A percentile compares a stretch with the other conserved stretches of the same genome.
These are phyloP conservation scores for Hypsopygia costalis DNA, from an alignment of 2,888 invertebrate genomes.

Conservation along the genomic window DNA sequence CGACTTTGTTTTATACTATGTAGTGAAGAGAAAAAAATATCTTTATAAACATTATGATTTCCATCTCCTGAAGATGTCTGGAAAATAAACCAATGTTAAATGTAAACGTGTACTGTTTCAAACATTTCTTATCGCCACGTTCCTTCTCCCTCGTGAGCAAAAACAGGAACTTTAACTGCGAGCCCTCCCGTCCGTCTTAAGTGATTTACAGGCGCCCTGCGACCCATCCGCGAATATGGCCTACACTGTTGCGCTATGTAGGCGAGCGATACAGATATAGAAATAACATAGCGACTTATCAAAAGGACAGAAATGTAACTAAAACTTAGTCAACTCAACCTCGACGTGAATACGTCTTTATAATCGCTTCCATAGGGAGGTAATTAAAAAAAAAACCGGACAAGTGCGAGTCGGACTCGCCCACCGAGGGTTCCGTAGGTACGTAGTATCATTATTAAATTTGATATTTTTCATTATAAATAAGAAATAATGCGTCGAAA, in stretches of 20 bases:
- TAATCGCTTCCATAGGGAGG: no score
- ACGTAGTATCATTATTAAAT: no score
- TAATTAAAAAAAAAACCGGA: no score
- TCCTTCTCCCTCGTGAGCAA: slow-evolving; percentile 53
- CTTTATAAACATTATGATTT: no score
- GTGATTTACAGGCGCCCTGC: slow-evolving; percentile 71
- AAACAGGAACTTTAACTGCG: slow-evolving; percentile 64
- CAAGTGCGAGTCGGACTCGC: no score
- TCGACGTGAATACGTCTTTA: no score
- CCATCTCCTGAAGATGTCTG: background rate
- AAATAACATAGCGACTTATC: background rate
- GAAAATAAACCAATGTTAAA: slow-evolving; percentile 21
- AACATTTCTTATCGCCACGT: slow-evolving; percentile 55
- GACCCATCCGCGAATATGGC: slow-evolving; percentile 47
- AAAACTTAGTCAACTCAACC: no score
- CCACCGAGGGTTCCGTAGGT: no score
- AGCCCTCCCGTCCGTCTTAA: slow-evolving; percentile 58
- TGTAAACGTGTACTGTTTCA: slow-evolving; percentile 48
- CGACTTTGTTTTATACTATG: no score
- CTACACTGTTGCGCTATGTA: background rate
- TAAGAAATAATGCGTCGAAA: no score
- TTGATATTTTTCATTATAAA: no score
- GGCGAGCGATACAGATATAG: slow-evolving; percentile 3
- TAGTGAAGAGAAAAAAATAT: no score
- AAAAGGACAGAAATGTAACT: background rate